Base-by-base conservation (phyloP, 2,113 vertebrate species). In the Sturnus vulgaris region DNA sequence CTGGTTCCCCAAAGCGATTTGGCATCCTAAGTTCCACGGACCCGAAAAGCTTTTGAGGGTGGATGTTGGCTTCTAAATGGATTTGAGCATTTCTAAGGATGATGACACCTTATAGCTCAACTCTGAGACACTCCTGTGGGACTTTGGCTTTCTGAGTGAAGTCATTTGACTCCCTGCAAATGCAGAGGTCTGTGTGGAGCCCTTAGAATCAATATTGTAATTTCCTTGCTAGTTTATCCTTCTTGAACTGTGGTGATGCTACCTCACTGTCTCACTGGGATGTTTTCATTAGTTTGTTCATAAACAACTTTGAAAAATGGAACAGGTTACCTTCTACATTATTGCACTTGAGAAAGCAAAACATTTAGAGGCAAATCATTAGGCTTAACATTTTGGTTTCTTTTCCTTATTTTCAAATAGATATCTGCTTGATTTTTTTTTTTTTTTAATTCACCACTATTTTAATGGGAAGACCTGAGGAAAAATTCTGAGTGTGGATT, bases 81-180 rank as follows among this genome's bases (percentile, higher is more conserved):
- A 35, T 25, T 20, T 15, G 9, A 57, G 6, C 4, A 2, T 90
- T 82, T 83, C 18, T 90, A 6, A 5, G 15, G 39, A 11, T 71
- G 39, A 11, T 71, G 25, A 8, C 44, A 11, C 8, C 9, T 39
- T 56, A 27, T 25, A 77, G 46, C 33, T 80, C 0, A 0, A n/a
- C 39, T 77, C 42, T 28, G 37, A 33, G n/a, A 12, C 9, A 10
- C 14, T 47, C 28, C 12, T 63, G 7, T 65, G 47, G 23, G n/a
- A 18, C n/a, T 78, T 88, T 1, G 5, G 35, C 30, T 80, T 85
- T 57, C 22, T 37, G 24, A 42, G 12, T 33, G 46, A 69, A 53
- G 33, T 49, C 6, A 8, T 39, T 52, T 55, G 35, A 30, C 33
- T 59, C 8, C 17, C 0, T 61, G 12, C 42, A 35, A 90, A 55